Percentiles rank a stretch among this genome's conserved stretches.
phyloP scores from a whole-genome alignment of 2,797 vertebrate genomes.

The Coregonus ussuriensis region DNA sequence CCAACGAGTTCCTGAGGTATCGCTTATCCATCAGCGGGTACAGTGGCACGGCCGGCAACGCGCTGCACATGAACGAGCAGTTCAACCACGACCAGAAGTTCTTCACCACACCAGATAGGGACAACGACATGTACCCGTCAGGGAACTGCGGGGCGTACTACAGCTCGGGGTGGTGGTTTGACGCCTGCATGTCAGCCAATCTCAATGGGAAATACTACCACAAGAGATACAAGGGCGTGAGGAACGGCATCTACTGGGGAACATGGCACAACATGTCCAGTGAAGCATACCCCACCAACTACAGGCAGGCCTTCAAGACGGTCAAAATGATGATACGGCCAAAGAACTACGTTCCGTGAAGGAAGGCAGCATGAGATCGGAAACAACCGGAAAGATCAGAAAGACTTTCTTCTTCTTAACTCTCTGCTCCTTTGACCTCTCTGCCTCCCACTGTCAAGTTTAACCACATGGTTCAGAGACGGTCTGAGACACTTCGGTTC shows the following conservation, averaged over 20 bases:
- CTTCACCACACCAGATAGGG: constrained; percentile 91
- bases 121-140: constrained; percentile 90
- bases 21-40: constrained; percentile 84
- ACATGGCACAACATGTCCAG: constrained; percentile 88
- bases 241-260: constrained; percentile 97
- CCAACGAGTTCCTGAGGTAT: constrained; percentile 91
- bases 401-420: neutral
- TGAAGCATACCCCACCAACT: constrained; percentile 80
- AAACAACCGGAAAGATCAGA: neutral
- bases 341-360: constrained; percentile 83
- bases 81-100: constrained; percentile 95
- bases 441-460: neutral
- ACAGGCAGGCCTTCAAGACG: constrained; percentile 86
- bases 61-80: constrained; percentile 84
- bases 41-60: constrained; percentile 91
- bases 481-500: neutral
- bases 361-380: neutral
- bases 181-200: constrained; percentile 95
- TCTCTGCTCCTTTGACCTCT: neutral
- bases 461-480: neutral
- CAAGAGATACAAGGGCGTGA: constrained; percentile 90
- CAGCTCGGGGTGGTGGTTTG: constrained; percentile 98
- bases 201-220: constrained; percentile 97
- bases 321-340: constrained; percentile 97
- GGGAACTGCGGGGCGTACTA: constrained; percentile 95